A percentile compares a stretch with the other conserved stretches of the same genome.
These are phyloP conservation scores for Bombus huntii DNA, from an alignment of 1,140 invertebrate species.

Conservation along the genomic window DNA sequence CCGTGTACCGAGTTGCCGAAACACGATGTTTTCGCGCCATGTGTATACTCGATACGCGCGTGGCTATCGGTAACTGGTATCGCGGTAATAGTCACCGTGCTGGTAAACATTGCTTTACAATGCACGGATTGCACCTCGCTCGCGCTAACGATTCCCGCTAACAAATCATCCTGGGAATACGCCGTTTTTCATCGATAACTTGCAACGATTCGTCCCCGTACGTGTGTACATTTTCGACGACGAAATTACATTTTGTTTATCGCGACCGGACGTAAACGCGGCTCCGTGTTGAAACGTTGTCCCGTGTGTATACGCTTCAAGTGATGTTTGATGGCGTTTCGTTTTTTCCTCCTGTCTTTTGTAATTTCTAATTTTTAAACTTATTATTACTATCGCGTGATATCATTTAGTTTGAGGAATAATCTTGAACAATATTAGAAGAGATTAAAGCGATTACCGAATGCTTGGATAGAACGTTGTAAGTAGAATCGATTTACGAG, in stretches of 20 bases:
- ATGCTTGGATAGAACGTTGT: background rate
- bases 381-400: background rate
- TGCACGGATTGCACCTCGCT: background rate
- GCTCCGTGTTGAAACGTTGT: background rate
- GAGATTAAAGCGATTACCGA: background rate
- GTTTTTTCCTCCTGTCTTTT: background rate
- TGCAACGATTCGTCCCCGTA: background rate
- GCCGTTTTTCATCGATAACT: slow-evolving; percentile 10
- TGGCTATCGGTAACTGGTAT: background rate
- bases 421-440: background rate
- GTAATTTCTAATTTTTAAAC: background rate
- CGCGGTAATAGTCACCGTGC: slow-evolving; percentile 1
- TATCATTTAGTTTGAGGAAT: background rate
- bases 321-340: no score
- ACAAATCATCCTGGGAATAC: background rate
- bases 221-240: background rate
- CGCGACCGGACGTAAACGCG: no score
- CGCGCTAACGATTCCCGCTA: background rate
- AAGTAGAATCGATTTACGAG: background rate
- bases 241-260: slow-evolving; percentile 18
- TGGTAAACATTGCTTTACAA: slow-evolving; percentile 22
- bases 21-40: background rate
- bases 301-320: background rate
- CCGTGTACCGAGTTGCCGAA: background rate
- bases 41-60: background rate